These are phyloP conservation scores for Matsumyia berberina DNA, from an alignment of 2,888 invertebrate species.

Conservation along the genomic window DNA sequence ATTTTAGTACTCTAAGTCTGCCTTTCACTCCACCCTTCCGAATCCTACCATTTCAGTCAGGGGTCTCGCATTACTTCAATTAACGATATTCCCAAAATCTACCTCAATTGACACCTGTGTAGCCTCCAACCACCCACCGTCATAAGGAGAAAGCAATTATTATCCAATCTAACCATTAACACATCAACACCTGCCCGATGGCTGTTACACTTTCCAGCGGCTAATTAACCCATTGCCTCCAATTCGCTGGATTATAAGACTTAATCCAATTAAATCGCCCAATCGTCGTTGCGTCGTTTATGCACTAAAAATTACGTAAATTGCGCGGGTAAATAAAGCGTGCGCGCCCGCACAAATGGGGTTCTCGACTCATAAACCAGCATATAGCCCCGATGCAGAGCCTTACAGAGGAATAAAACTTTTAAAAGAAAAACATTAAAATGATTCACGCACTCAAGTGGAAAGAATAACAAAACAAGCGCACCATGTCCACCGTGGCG, in stretches of 20 bases:
- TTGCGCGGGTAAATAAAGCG: constrained; percentile 44
- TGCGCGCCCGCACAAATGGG: constrained; percentile 17
- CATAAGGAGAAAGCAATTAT: not conserved
- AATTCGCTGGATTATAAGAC: not conserved
- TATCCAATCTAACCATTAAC: constrained; percentile 26
- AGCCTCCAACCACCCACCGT: too few relatives aligned
- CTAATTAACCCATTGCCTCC: constrained; percentile 30
- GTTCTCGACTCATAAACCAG: constrained; percentile 20
- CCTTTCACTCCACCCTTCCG: too few relatives aligned
- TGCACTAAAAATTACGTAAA: constrained; percentile 72
- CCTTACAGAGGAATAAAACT: not conserved
- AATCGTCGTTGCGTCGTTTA: constrained; percentile 50
- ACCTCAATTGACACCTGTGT: too few relatives aligned
- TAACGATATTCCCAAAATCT: too few relatives aligned
- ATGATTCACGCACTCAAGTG: constrained; percentile 58
- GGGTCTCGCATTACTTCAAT: too few relatives aligned
- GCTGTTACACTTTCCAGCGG: not conserved
- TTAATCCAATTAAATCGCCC: constrained; percentile 50
- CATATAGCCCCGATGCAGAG: constrained; percentile 9
- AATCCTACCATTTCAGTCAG: too few relatives aligned
- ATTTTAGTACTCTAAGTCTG: too few relatives aligned
- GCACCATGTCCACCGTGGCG: constrained; percentile 54
- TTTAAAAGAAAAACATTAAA: constrained; percentile 23
- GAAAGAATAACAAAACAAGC: constrained; percentile 34
- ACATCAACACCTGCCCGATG: constrained; percentile 18